Evolutionary conservation across 2,888 invertebrate genomes (phyloP).

Genomic region (Tipula vernalis): DNA sequence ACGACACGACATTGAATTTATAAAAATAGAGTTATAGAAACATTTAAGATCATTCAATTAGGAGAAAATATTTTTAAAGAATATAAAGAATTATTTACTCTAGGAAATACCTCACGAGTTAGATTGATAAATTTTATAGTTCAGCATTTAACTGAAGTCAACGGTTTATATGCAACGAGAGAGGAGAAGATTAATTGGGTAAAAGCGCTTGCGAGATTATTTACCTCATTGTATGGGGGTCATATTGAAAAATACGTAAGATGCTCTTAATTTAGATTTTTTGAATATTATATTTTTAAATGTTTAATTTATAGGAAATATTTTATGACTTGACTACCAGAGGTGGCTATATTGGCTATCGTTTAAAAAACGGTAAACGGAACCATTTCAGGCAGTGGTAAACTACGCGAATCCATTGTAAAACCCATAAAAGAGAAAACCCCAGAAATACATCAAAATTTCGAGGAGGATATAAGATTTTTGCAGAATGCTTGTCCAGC

Average conservation of each 20-base stretch:
- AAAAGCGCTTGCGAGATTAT: background rate
- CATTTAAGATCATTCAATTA: background rate
- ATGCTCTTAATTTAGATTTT: background rate
- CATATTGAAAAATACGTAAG: too few species aligned
- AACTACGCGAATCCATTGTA: background rate
- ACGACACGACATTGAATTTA: background rate
- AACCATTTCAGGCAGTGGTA: background rate
- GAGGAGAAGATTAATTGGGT: background rate
- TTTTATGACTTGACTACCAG: background rate
- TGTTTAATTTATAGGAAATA: background rate
- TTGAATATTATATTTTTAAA: background rate
- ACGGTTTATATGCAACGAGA: background rate
- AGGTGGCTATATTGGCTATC: background rate
- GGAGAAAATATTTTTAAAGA: background rate
- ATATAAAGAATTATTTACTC: background rate
- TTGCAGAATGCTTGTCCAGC: background rate
- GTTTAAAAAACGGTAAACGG: background rate
- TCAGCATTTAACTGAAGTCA: background rate
- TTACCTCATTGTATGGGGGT: background rate
- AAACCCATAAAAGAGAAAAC: background rate
- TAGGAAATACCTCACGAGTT: too few species aligned
- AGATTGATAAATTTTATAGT: background rate
- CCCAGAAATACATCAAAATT: background rate
- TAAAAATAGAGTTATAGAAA: background rate
- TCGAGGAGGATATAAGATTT: background rate